phyloP scores from a whole-genome alignment of 2,888 invertebrate species.

The Parnassius orleans region DNA sequence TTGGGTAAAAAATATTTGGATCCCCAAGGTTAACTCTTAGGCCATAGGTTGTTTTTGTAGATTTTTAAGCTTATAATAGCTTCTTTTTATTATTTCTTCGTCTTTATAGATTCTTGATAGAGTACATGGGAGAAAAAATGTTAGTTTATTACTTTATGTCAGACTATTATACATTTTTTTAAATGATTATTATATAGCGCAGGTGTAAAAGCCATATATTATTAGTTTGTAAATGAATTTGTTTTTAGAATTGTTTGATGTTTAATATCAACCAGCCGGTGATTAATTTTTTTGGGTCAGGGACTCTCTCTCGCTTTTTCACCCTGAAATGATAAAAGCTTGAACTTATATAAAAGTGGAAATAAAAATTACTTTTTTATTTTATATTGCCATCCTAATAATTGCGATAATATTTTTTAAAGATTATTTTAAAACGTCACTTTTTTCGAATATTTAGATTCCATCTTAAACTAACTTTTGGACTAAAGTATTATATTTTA shows the following conservation, averaged over 20 bases:
- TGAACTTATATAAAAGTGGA: too few species aligned
- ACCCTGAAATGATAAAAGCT: too few species aligned
- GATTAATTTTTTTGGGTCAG: slow-evolving; percentile 39
- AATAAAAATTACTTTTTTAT: too few species aligned
- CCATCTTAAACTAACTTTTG: too few species aligned
- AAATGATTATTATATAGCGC: slow-evolving; percentile 39
- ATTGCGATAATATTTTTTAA: too few species aligned
- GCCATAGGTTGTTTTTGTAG: not conserved
- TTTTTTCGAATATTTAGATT: too few species aligned
- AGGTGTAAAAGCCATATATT: slow-evolving; percentile 33
- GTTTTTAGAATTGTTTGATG: slow-evolving; percentile 2
- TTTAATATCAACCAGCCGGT: slow-evolving; percentile 12
- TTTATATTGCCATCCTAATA: too few species aligned
- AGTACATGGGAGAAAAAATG: slow-evolving; percentile 38
- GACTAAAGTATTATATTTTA: too few species aligned
- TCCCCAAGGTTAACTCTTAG: not conserved
- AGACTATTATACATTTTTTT: slow-evolving; percentile 47
- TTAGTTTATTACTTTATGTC: slow-evolving; percentile 44
- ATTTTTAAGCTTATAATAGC: not conserved
- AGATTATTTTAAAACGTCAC: too few species aligned
- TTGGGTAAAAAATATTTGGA: not conserved
- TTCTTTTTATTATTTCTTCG: slow-evolving; percentile 16
- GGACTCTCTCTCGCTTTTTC: slow-evolving; percentile 27
- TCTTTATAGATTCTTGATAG: slow-evolving; percentile 35
- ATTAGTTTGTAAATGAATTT: not conserved